A percentile compares a stretch with the other conserved stretches of the same genome.
phyloP scores from a whole-genome alignment of 1,140 invertebrate genomes.

The Caenorhabditis inopinata region DNA sequence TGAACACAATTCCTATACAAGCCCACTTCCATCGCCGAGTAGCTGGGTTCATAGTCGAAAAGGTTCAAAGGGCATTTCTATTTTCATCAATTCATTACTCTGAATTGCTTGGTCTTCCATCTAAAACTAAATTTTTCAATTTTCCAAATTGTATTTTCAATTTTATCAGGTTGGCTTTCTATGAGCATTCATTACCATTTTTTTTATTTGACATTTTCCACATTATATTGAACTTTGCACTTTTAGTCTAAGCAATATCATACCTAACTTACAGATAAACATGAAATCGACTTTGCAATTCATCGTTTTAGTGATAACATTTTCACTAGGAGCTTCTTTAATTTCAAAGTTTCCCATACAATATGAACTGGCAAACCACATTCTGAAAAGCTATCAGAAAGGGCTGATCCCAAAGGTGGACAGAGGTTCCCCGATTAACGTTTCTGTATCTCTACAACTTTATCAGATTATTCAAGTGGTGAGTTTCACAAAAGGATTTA shows the following conservation, averaged over 20 bases:
- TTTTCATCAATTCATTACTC: background rate
- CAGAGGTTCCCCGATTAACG: slow-evolving; percentile 48
- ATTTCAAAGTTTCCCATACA: background rate
- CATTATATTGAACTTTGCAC: background rate
- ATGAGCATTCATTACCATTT: too few relatives aligned
- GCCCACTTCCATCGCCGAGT: too few relatives aligned
- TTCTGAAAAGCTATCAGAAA: slow-evolving; percentile 46
- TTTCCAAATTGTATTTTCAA: background rate
- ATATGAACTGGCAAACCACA: slow-evolving; percentile 14
- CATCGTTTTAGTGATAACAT: background rate
- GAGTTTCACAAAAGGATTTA: background rate
- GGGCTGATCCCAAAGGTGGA: slow-evolving; percentile 44
- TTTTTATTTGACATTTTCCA: background rate
- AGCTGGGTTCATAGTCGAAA: too few relatives aligned
- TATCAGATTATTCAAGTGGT: slow-evolving; percentile 65
- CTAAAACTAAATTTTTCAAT: background rate
- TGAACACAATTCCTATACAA: too few relatives aligned
- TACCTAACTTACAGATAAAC: too few relatives aligned
- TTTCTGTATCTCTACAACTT: slow-evolving; percentile 56
- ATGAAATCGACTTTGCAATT: background rate
- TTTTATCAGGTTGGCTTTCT: background rate
- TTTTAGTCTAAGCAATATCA: too few relatives aligned
- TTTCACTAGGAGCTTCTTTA: background rate
- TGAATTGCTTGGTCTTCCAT: background rate
- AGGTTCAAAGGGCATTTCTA: background rate